These are phyloP conservation scores for Deilephila elpenor DNA, from an alignment of 2,888 invertebrate species.

Conservation along the genomic window DNA sequence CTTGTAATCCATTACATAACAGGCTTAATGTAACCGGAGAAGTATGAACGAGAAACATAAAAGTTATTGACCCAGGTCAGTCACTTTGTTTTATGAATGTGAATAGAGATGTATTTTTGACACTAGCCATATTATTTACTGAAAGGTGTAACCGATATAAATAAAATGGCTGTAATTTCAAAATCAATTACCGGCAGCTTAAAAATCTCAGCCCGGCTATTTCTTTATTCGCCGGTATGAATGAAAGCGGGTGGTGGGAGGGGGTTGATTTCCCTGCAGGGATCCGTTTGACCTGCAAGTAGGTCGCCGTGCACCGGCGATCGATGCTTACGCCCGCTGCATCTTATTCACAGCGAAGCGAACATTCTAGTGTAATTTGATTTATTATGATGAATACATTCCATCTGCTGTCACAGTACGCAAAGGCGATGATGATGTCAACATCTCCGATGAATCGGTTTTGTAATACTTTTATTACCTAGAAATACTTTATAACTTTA, in stretches of 20 bases:
- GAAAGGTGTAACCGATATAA: neutral
- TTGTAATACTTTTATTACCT: neutral
- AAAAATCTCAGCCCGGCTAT: neutral
- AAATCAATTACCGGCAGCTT: neutral
- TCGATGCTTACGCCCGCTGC: conserved; percentile 63
- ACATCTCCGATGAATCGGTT: neutral
- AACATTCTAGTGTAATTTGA: conserved; percentile 7
- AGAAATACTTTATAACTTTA: too few relatives aligned
- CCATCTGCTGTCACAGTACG: neutral
- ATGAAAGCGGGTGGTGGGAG: conserved; percentile 35
- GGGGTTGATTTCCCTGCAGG: conserved; percentile 33
- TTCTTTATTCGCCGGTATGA: conserved; percentile 20
- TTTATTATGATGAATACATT: conserved; percentile 6
- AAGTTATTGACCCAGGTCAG: conserved; percentile 10
- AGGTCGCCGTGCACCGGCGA: conserved; percentile 66
- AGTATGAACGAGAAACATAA: conserved; percentile 17
- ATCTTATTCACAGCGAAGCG: conserved; percentile 47
- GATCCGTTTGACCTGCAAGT: conserved; percentile 71
- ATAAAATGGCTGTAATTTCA: neutral
- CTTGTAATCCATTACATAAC: conserved; percentile 6
- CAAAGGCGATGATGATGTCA: neutral
- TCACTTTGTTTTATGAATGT: neutral
- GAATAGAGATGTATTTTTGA: neutral
- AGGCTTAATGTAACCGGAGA: neutral
- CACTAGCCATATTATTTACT: neutral